phyloP scores from a whole-genome alignment of 2,797 vertebrate species.

The Chelon labrosus region DNA sequence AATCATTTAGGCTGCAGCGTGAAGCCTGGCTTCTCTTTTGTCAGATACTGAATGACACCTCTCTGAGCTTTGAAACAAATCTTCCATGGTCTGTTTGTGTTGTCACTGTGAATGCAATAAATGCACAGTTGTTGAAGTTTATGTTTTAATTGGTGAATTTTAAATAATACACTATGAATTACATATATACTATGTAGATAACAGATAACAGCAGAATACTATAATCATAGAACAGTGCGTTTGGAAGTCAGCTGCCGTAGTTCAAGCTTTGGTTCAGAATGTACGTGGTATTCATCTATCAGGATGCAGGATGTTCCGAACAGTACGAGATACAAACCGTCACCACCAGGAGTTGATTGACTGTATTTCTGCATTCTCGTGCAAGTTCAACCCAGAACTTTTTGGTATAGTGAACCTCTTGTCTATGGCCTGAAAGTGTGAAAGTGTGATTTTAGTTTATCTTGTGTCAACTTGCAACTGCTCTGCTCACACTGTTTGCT shows the following conservation, averaged over 20 bases:
- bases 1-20: slow-evolving; percentile 46
- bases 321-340: not conserved
- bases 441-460: too few species aligned
- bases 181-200: too few species aligned
- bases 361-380: not conserved
- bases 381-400: not conserved
- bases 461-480: too few species aligned
- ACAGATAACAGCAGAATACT: not conserved
- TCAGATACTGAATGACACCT: slow-evolving; percentile 17
- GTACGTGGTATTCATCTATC: not conserved
- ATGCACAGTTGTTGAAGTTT: not conserved
- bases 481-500: too few species aligned
- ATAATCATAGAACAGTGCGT: not conserved
- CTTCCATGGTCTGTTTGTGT: not conserved
- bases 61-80: not conserved
- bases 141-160: not conserved
- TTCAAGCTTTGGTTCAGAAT: not conserved
- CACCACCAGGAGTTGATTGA: not conserved
- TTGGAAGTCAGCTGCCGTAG: not conserved
- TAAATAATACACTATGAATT: too few species aligned
- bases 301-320: not conserved
- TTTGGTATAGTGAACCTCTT: not conserved
- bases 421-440: not conserved
- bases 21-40: slow-evolving; percentile 30
- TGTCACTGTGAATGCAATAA: not conserved